phyloP scores from a whole-genome alignment of 2,888 invertebrate species.

The Drosophila fungiperda region DNA sequence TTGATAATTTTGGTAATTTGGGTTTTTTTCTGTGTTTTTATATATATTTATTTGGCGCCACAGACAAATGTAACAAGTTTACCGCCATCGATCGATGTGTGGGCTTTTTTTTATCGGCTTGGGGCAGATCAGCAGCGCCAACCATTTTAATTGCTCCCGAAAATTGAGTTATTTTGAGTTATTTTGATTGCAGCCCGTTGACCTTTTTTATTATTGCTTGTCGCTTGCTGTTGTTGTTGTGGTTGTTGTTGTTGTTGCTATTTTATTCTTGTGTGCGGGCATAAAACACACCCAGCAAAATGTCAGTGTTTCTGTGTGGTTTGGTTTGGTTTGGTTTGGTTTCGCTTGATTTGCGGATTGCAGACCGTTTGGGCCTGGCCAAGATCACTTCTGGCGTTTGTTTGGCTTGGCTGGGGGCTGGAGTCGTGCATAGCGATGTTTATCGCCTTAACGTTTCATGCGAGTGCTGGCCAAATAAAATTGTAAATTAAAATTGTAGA shows the following conservation, averaged over 20 bases:
- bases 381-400: conserved; percentile 65
- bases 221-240: neutral
- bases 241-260: conserved; percentile 2
- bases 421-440: conserved; percentile 68
- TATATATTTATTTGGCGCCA: conserved; percentile 33
- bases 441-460: conserved; percentile 62
- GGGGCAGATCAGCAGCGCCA: conserved; percentile 51
- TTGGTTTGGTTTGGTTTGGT: conserved; percentile 31
- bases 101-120: conserved; percentile 54
- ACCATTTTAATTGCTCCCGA: conserved; percentile 78
- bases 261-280: conserved; percentile 23
- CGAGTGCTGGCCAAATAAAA: conserved; percentile 69
- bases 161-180: conserved; percentile 77
- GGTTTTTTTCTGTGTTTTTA: neutral
- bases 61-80: conserved; percentile 63
- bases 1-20: conserved; percentile 1
- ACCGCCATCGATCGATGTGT: conserved; percentile 57
- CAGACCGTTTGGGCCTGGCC: conserved; percentile 56
- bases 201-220: conserved; percentile 54
- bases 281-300: conserved; percentile 69
- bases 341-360: conserved; percentile 17
- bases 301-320: conserved; percentile 55
- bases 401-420: conserved; percentile 17
- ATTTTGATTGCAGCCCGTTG: conserved; percentile 79
- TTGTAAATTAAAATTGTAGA: conserved; percentile 71